A percentile compares a stretch with the other conserved stretches of the same genome.
Evolutionary conservation across 2,888 invertebrate species (phyloP).

Genomic region (Mimumesa dahlbomi): DNA sequence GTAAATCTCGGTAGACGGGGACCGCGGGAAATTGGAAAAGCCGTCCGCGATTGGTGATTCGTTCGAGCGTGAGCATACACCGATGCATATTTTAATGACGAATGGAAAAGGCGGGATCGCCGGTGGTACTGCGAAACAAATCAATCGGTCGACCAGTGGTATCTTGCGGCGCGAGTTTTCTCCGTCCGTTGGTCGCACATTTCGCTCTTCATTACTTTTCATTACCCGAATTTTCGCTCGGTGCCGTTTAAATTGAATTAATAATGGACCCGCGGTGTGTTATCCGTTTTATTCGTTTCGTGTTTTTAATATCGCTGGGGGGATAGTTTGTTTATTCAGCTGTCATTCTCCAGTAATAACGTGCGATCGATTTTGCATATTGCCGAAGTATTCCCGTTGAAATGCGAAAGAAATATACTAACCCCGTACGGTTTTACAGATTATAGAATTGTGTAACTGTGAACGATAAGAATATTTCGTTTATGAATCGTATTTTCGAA

Average conservation of each 20-base stretch:
- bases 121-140: constrained; percentile 61
- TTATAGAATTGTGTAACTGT: too few species aligned
- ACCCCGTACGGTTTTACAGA: too few species aligned
- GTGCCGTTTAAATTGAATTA: neutral
- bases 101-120: constrained; percentile 52
- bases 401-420: too few species aligned
- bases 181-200: neutral
- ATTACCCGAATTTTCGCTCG: neutral
- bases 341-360: too few species aligned
- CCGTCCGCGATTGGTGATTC: constrained; percentile 63
- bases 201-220: neutral
- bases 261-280: neutral
- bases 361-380: too few species aligned
- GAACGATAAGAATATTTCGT: too few species aligned
- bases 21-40: constrained; percentile 67
- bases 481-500: too few species aligned
- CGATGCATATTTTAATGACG: constrained; percentile 76
- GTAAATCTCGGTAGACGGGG: constrained; percentile 61
- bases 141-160: constrained; percentile 59
- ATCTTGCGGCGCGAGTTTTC: neutral
- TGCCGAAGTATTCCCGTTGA: too few species aligned
- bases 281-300: neutral
- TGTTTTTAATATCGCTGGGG: too few species aligned
- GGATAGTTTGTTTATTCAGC: too few species aligned
- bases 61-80: constrained; percentile 40